These are phyloP conservation scores for Pithys albifrons DNA, from an alignment of 2,113 vertebrate genomes.

Conservation along the genomic window DNA sequence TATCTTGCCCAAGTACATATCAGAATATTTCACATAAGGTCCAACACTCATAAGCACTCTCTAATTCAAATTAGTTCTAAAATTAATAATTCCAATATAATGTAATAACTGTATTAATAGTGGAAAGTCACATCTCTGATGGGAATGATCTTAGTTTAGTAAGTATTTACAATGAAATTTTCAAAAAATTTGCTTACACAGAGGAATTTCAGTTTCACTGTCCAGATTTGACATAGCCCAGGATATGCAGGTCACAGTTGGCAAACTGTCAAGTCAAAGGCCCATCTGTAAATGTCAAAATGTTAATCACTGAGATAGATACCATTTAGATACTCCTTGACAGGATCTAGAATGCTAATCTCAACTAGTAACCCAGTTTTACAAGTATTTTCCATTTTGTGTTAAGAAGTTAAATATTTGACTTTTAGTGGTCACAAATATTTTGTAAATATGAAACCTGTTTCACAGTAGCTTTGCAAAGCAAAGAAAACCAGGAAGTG, in stretches of 20 bases:
- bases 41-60: neutral
- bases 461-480: neutral
- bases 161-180: neutral
- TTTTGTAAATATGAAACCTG: neutral
- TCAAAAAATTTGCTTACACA: neutral
- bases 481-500: neutral
- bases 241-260: neutral
- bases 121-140: neutral
- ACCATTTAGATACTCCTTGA: neutral
- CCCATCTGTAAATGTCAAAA: neutral
- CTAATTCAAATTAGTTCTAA: neutral
- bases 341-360: neutral
- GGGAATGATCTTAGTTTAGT: neutral
- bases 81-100: neutral
- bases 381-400: neutral
- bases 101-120: neutral
- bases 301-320: neutral
- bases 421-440: neutral
- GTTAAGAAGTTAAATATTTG: neutral
- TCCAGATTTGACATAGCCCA: neutral
- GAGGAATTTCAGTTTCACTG: neutral
- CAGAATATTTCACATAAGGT: neutral
- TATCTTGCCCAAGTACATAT: accelerated
- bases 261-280: neutral
- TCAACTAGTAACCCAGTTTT: neutral